Base-by-base conservation (phyloP, 2,113 vertebrate species). In the Campylomormyrus numenius region DNA sequence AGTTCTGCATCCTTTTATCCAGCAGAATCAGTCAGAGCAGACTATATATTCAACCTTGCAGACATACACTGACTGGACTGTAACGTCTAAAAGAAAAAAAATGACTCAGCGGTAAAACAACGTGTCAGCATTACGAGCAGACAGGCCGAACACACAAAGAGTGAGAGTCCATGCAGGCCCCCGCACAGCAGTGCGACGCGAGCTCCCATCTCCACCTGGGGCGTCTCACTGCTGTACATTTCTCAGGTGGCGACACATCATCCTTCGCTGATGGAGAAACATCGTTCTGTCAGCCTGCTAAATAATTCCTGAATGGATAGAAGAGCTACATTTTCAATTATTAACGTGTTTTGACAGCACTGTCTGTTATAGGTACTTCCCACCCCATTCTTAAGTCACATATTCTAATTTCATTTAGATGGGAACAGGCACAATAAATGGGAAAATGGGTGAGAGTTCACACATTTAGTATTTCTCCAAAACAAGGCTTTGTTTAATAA, bases 271-370 rank as follows among this genome's bases (percentile, higher is more conserved):
- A 92, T 93, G 92, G 93, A 94, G 93, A 92, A 94, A 91, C 92
- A 89, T 90, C 92, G 92, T 94, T 94, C 94, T 95, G 95, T 94
- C 95, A 95, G 95, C 94, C 95, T 90, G 92, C 94, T 96, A 96
- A 96, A 96, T 96, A 94, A 96, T 96, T 95, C 95, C 94, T 95
- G 95, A 96, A 96, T 94, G 95, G 95, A 95, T 95, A 95, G 94
- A 95, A 93, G 95, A 95, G 95, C 93, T 92, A 92, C 91, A 88
- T 87, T 89, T 88, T 96, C 92, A 96, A 96, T 96, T 94, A 96
- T 96, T 96, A 94, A 96, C 96, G 91, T 35, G 89, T 93, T 94
- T 94, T 92, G 92, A 92, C 92, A 90, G 91, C 93, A 94, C 93
- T 93, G 93, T 94, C 93, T 94, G 92, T 92, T n/a, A 56, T 49